Conservation (phyloP, 2,113 vertebrate species). For the Platysternon megacephalum region DNA sequence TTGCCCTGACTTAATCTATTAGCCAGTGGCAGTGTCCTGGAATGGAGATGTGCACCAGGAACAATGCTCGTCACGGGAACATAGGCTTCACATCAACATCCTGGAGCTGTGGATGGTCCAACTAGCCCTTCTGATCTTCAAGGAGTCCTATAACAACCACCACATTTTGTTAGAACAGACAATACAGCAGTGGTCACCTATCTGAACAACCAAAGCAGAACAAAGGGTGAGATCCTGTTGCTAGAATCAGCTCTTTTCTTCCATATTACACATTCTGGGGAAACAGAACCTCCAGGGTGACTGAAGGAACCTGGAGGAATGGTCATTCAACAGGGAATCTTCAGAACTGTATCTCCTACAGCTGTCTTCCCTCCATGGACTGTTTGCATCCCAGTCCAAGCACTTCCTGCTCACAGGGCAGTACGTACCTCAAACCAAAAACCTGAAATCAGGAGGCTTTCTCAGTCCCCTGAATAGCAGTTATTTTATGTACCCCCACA, state of each 20-base stretch:
- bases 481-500: constrained; percentile 9
- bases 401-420: not conserved
- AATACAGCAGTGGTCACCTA: not conserved
- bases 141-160: not conserved
- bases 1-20: constrained; percentile 14
- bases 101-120: not conserved
- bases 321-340: not conserved
- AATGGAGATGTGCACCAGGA: not conserved
- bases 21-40: not conserved
- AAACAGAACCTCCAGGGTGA: constrained; percentile 19
- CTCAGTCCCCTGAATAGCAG: constrained; percentile 31
- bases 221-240: not conserved
- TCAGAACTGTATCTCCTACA: not conserved
- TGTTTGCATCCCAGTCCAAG: not conserved
- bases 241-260: not conserved
- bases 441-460: not conserved
- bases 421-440: not conserved
- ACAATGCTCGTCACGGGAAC: not conserved
- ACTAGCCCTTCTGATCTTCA: not conserved
- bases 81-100: not conserved
- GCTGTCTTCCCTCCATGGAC: not conserved
- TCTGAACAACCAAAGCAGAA: not conserved
- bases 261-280: not conserved
- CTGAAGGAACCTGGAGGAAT: not conserved
- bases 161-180: not conserved